Percentiles rank a stretch among this genome's conserved stretches.
Evolutionary conservation across 2,888 invertebrate genomes (phyloP).

Genomic region (Creontiades dilutus): DNA sequence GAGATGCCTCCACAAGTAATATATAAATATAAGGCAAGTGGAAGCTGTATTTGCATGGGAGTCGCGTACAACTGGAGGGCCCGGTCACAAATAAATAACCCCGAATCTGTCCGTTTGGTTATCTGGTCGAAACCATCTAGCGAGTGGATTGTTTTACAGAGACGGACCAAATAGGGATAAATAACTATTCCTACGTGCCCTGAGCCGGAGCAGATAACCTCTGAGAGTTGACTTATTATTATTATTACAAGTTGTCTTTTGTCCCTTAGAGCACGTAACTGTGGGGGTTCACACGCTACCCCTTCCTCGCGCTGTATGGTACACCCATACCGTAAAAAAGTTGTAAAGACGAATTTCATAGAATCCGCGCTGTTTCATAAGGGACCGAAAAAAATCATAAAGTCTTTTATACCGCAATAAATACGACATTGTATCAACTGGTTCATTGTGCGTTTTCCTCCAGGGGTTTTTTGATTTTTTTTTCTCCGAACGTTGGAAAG

Average conservation of each 20-base stretch:
- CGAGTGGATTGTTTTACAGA: slow-evolving; percentile 73
- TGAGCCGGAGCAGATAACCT: slow-evolving; percentile 69
- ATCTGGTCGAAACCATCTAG: slow-evolving; percentile 71
- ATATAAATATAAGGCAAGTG: slow-evolving; percentile 71
- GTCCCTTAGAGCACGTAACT: slow-evolving; percentile 69
- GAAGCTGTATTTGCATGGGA: slow-evolving; percentile 73
- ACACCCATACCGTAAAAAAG: slow-evolving; percentile 62
- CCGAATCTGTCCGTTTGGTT: slow-evolving; percentile 72
- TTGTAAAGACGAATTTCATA: slow-evolving; percentile 71
- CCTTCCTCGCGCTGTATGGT: slow-evolving; percentile 14
- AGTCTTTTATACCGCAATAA: slow-evolving; percentile 65
- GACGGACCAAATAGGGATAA: slow-evolving; percentile 72
- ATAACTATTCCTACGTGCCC: slow-evolving; percentile 71
- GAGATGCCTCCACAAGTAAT: slow-evolving; percentile 62
- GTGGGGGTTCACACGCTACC: slow-evolving; percentile 70
- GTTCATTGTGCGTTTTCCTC: slow-evolving; percentile 63
- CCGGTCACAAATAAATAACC: slow-evolving; percentile 73
- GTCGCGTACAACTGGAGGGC: slow-evolving; percentile 72
- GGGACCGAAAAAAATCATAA: slow-evolving; percentile 43
- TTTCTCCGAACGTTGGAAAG: slow-evolving; percentile 49
- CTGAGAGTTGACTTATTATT: slow-evolving; percentile 68
- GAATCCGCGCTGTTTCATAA: slow-evolving; percentile 59
- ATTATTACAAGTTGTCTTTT: slow-evolving; percentile 72
- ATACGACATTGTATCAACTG: slow-evolving; percentile 69
- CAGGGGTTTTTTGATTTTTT: not conserved